Conservation (phyloP, 2,113 vertebrate species). For the Epinephelus cyanopodus region DNA sequence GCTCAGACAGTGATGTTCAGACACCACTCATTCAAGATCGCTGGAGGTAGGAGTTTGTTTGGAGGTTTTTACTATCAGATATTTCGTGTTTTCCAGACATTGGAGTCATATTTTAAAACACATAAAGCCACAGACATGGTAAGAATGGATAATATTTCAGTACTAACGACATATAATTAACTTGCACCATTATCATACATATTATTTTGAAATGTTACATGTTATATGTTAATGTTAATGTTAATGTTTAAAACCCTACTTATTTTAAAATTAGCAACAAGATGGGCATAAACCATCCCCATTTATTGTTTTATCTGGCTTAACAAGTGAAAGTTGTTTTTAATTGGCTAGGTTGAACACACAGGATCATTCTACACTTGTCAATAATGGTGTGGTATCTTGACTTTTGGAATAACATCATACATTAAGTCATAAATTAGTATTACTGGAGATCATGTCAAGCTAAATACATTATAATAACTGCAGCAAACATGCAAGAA, state of each 20-base stretch:
- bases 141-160: neutral
- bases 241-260: no score
- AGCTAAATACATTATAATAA: neutral
- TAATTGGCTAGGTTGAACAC: no score
- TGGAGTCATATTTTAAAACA: neutral
- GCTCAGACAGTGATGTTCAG: neutral
- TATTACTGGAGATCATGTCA: neutral
- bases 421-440: neutral
- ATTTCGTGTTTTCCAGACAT: neutral
- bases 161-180: neutral
- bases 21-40: constrained; percentile 14
- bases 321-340: no score
- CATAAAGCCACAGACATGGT: neutral
- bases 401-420: neutral
- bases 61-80: neutral
- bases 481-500: neutral
- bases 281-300: no score
- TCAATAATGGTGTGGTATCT: no score
- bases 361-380: no score
- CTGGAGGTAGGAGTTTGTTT: constrained; percentile 68
- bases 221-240: no score
- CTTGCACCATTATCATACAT: neutral
- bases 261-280: no score
- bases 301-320: no score
- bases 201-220: no score